Evolutionary conservation across 2,113 vertebrate species (phyloP).

Genomic region (Mohoua ochrocephala): DNA sequence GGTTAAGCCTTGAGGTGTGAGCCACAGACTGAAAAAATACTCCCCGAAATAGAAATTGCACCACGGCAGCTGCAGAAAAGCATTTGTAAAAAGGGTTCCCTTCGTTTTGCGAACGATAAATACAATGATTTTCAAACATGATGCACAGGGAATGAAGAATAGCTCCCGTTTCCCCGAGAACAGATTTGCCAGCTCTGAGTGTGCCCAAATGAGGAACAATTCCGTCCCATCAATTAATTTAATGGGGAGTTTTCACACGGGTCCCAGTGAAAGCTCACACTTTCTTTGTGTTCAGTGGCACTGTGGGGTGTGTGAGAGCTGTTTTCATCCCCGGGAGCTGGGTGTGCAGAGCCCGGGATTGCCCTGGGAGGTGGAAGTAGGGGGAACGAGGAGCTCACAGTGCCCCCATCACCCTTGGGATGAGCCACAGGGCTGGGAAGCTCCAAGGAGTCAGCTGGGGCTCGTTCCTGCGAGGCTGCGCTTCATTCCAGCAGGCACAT

Average conservation of each 20-base stretch:
- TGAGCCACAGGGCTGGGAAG: not conserved
- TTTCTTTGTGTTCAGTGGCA: not conserved
- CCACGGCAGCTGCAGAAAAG: not conserved
- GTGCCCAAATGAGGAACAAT: not conserved
- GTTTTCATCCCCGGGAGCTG: not conserved
- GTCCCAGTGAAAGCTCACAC: rapidly evolving
- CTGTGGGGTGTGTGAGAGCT: not conserved
- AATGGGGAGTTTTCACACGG: not conserved
- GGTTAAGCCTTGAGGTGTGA: not conserved
- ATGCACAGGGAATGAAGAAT: not conserved
- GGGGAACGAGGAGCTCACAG: not conserved
- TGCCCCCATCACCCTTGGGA: not conserved
- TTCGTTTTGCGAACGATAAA: not conserved
- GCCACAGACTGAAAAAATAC: not conserved
- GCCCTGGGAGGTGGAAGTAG: not conserved
- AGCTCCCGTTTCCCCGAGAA: not conserved
- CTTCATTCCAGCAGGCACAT: not conserved
- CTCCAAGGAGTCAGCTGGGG: not conserved
- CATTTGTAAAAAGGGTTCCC: not conserved
- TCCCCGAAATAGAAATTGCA: not conserved
- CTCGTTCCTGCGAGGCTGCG: not conserved
- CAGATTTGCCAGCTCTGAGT: not conserved
- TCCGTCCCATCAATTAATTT: not conserved
- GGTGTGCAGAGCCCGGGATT: not conserved
- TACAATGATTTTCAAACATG: not conserved